These are phyloP conservation scores for Danionella dracula DNA, from an alignment of 2,797 vertebrate genomes.

Conservation along the genomic window DNA sequence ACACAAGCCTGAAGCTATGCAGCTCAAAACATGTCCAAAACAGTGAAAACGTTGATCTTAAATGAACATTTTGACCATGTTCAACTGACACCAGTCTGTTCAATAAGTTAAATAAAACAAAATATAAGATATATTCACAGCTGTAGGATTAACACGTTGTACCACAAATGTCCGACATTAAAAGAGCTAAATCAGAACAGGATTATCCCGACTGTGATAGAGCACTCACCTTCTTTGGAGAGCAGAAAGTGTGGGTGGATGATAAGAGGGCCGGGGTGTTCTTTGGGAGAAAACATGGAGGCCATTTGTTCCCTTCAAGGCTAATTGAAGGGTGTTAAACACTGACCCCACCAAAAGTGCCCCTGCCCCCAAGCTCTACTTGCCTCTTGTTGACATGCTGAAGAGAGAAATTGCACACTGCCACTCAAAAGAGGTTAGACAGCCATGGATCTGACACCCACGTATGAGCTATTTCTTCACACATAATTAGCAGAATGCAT, in stretches of 20 bases:
- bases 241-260: constrained; percentile 6
- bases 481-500: neutral
- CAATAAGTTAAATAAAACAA: too few species aligned
- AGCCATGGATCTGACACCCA: neutral
- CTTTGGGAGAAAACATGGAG: neutral
- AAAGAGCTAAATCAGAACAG: too few species aligned
- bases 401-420: constrained; percentile 5
- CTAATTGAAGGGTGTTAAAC: constrained; percentile 24
- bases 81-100: too few species aligned
- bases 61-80: too few species aligned
- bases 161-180: too few species aligned
- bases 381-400: constrained; percentile 12
- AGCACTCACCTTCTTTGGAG: neutral
- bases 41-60: too few species aligned
- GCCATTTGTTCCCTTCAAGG: neutral
- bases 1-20: too few species aligned
- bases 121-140: too few species aligned
- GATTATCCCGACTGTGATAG: neutral
- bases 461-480: neutral
- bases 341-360: constrained; percentile 1
- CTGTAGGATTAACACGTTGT: too few species aligned
- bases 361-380: neutral
- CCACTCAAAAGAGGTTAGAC: neutral
- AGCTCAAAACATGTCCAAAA: too few species aligned
- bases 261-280: constrained; percentile 9